Base-by-base conservation (phyloP, 2,888 invertebrate genomes). In the Lagria hirta region DNA sequence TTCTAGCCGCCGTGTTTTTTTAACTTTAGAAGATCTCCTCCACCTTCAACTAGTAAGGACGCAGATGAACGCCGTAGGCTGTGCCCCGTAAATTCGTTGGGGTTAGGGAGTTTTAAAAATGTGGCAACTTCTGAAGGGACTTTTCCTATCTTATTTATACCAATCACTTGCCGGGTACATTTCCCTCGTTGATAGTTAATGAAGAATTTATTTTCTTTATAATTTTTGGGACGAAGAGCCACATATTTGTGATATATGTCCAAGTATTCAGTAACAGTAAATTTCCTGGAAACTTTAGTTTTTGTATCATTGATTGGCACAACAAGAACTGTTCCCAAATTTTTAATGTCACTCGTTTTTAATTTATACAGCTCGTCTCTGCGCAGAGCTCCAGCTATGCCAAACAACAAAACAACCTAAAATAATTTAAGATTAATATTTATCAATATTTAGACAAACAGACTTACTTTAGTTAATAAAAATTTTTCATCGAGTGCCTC, bases 1-100 rank as follows among this genome's bases (percentile, higher is more conserved):
- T 43, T 47, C 50, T 54, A 53, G 6, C 53, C 56, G 5, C 50
- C 53, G 26, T 53, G 51, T 4, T 45, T 22, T 34, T 56, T 54
- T 3, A 54, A 23, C 4, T 54, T 53, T 8, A 46, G 21, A 7
- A 56, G 27, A 37, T 52, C 48, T 11, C 47, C 47, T 3, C 56
- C 51, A 5, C 24, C 22, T 23, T 55, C 48, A 3, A 49, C 49
- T 12, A 56, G 32, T 24, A 49, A 28, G 6, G 53, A 48, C 4
- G 48, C 51, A 7, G 51, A 52, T n/a, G n/a, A n/a, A n/a, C 55
- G 34, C 15, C 54, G 37, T 17, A 57, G 53, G 14, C 49, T 34
- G 35, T 56, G 49, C 12, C 54, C 53, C 3, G 54, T 55, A 32
- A 51, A 58, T 12, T 13, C 20, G 18, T 55, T 50, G 6, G 44